Conservation (phyloP, 1,140 invertebrate species). For the Rhopalosiphum padi region DNA sequence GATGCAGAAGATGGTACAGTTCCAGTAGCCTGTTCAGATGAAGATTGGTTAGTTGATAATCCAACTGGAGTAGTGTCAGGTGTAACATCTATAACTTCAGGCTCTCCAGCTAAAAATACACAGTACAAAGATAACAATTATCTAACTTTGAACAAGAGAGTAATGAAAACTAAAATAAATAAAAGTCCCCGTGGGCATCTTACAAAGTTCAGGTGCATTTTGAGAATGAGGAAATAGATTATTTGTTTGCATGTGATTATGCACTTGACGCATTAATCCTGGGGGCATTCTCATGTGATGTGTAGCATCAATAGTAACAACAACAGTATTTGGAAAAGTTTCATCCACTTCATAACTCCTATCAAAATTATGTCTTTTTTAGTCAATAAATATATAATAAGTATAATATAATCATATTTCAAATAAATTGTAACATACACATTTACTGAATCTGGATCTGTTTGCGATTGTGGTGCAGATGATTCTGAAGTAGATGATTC, state of each 20-base stretch:
- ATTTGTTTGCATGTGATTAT: slow-evolving; percentile 14
- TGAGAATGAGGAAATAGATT: background rate
- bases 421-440: slow-evolving; percentile 28
- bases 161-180: background rate
- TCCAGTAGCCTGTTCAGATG: background rate
- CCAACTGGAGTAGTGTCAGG: background rate
- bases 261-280: slow-evolving; percentile 44
- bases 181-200: background rate
- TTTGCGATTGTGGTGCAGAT: background rate
- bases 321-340: slow-evolving; percentile 53
- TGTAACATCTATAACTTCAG: background rate
- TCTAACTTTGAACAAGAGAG: background rate
- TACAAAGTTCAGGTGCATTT: slow-evolving; percentile 24
- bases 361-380: background rate
- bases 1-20: slow-evolving; percentile 17
- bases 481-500: slow-evolving; percentile 14
- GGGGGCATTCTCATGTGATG: slow-evolving; percentile 51
- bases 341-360: slow-evolving; percentile 51
- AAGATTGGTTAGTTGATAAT: slow-evolving; percentile 9
- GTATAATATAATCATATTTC: background rate
- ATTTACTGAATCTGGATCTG: slow-evolving; percentile 45
- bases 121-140: background rate
- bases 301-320: slow-evolving; percentile 54
- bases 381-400: background rate
- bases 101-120: slow-evolving; percentile 24